Evolutionary conservation across 2,888 invertebrate species (phyloP).

Genomic region (Halictus quadricinctus): DNA sequence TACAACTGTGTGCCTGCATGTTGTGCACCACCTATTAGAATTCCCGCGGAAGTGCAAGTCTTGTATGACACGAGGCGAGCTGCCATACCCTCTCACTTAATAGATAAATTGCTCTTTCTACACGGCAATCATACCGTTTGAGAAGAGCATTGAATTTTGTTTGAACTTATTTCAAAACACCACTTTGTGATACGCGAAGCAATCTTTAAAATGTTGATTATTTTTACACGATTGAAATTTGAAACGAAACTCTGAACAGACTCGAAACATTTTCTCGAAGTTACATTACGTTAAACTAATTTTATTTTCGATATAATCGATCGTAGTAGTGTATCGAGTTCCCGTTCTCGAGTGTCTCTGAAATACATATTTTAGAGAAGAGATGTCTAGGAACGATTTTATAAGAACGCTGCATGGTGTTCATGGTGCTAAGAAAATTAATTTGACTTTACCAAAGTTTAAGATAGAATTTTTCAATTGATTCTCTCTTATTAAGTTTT

Average conservation of each 20-base stretch:
- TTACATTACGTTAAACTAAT: neutral
- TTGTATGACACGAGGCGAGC: slow-evolving; percentile 80
- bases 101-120: slow-evolving; percentile 81
- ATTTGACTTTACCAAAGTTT: slow-evolving; percentile 10
- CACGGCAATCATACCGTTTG: slow-evolving; percentile 79
- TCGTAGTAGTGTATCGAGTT: neutral
- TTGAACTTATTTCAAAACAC: slow-evolving; percentile 18
- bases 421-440: slow-evolving; percentile 1
- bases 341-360: neutral
- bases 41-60: slow-evolving; percentile 80
- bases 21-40: slow-evolving; percentile 80
- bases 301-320: neutral
- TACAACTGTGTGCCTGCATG: slow-evolving; percentile 83
- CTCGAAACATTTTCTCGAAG: neutral
- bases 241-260: slow-evolving; percentile 12
- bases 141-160: slow-evolving; percentile 27
- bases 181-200: slow-evolving; percentile 11
- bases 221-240: slow-evolving; percentile 6
- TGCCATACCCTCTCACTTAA: slow-evolving; percentile 79
- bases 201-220: slow-evolving; percentile 7
- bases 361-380: neutral
- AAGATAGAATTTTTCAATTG: neutral
- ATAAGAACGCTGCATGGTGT: neutral
- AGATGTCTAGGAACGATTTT: neutral
- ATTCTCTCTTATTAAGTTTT: neutral